Conservation (phyloP, 2,113 vertebrate genomes). For the Capricornis sumatraensis region DNA sequence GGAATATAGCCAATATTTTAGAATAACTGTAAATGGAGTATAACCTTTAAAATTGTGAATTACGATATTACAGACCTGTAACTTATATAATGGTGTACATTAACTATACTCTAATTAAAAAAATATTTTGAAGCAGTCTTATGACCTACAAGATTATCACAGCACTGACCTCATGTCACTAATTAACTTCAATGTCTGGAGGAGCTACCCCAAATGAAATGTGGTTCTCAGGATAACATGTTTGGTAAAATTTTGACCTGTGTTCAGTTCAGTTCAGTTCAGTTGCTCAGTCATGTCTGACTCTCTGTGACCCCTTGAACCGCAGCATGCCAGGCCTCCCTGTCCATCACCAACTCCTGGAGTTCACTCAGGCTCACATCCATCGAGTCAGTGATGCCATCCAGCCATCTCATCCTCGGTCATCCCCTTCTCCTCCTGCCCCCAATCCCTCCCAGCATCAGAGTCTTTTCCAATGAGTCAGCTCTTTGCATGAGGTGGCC, state of each 20-base stretch:
- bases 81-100: not conserved
- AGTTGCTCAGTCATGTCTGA: too few relatives aligned
- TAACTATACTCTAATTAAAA: not conserved
- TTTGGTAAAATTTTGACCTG: not conserved
- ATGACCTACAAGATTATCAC: not conserved
- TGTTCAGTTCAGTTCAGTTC: too few relatives aligned
- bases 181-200: fast-evolving
- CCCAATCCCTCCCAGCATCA: too few relatives aligned
- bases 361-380: too few relatives aligned
- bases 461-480: too few relatives aligned
- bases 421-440: too few relatives aligned
- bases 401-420: too few relatives aligned
- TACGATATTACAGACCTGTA: not conserved
- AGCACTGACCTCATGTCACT: not conserved
- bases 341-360: too few relatives aligned
- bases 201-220: not conserved
- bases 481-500: too few relatives aligned
- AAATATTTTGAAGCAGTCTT: not conserved
- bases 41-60: not conserved
- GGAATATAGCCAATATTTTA: not conserved
- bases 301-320: too few relatives aligned
- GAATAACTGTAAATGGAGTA: not conserved
- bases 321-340: too few relatives aligned
- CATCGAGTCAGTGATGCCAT: too few relatives aligned
- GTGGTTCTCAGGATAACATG: not conserved